Evolutionary conservation across 2,888 invertebrate species (phyloP).

Genomic region (Microplitis manilae): DNA sequence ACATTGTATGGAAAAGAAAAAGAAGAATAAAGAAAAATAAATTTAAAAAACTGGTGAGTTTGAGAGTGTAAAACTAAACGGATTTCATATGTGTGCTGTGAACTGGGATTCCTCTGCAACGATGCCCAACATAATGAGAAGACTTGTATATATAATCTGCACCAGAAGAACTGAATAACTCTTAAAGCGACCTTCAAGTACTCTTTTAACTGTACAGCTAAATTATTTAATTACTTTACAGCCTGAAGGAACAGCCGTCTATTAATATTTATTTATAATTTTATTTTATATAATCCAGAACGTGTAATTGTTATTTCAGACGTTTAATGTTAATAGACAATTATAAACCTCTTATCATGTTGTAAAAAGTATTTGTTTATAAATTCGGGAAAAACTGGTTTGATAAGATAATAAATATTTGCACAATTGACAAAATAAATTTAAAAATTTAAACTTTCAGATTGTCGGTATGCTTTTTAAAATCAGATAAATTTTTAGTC

Average conservation of each 20-base stretch:
- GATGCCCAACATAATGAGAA: conserved; percentile 11
- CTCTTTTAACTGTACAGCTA: background rate
- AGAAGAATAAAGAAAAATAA: background rate
- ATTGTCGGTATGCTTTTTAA: background rate
- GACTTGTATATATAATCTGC: conserved; percentile 4
- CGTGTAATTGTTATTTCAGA: background rate
- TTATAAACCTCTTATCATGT: background rate
- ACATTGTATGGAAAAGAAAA: background rate
- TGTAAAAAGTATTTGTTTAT: background rate
- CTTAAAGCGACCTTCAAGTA: conserved; percentile 13
- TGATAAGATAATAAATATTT: background rate
- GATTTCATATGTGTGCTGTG: conserved; percentile 7
- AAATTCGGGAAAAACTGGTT: background rate
- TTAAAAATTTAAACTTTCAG: background rate
- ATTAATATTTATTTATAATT: conserved; percentile 6
- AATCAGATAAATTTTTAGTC: no score
- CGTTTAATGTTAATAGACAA: background rate
- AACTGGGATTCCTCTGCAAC: conserved; percentile 16
- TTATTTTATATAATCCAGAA: background rate
- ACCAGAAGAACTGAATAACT: background rate
- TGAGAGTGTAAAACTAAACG: background rate
- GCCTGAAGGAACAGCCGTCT: background rate
- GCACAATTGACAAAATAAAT: background rate
- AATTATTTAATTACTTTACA: background rate
- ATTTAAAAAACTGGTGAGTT: background rate